Conservation (phyloP, 2,888 invertebrate genomes). For the Drosophila algonquin region DNA sequence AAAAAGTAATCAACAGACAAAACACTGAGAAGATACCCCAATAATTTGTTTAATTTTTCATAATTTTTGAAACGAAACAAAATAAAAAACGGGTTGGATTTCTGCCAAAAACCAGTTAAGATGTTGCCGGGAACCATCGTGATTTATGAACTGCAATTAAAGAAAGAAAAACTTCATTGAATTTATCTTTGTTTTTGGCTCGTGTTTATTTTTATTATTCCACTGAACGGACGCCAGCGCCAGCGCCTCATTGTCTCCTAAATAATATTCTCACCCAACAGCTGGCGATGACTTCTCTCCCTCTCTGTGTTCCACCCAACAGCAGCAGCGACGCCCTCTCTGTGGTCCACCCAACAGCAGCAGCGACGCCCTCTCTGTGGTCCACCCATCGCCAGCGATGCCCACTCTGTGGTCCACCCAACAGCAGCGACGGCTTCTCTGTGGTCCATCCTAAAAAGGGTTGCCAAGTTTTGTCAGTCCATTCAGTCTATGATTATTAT, state of each 20-base stretch:
- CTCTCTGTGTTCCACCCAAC: constrained; percentile 20
- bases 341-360: constrained; percentile 29
- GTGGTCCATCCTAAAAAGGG: constrained; percentile 56
- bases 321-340: not conserved
- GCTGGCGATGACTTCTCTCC: constrained; percentile 10
- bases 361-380: constrained; percentile 11
- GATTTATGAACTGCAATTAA: constrained; percentile 47
- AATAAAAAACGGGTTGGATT: constrained; percentile 16
- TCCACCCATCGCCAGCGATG: constrained; percentile 14
- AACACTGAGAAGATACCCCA: constrained; percentile 1
- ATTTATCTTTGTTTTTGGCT: constrained; percentile 42
- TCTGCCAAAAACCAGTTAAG: constrained; percentile 31
- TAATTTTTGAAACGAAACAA: constrained; percentile 1
- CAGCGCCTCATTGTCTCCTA: constrained; percentile 54
- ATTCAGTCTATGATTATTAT: constrained; percentile 62
- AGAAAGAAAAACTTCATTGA: constrained; percentile 30
- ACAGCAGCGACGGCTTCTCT: constrained; percentile 6
- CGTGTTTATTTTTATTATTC: constrained; percentile 59
- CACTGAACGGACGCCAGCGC: constrained; percentile 16
- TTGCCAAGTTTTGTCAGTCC: constrained; percentile 51
- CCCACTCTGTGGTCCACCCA: constrained; percentile 22
- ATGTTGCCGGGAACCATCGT: constrained; percentile 9
- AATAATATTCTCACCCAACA: constrained; percentile 58
- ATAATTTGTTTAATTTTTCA: constrained; percentile 21
- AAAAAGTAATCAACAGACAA: constrained; percentile 14